Conservation (phyloP, 2,888 invertebrate genomes). For the Chalcosyrphus nemorum region DNA sequence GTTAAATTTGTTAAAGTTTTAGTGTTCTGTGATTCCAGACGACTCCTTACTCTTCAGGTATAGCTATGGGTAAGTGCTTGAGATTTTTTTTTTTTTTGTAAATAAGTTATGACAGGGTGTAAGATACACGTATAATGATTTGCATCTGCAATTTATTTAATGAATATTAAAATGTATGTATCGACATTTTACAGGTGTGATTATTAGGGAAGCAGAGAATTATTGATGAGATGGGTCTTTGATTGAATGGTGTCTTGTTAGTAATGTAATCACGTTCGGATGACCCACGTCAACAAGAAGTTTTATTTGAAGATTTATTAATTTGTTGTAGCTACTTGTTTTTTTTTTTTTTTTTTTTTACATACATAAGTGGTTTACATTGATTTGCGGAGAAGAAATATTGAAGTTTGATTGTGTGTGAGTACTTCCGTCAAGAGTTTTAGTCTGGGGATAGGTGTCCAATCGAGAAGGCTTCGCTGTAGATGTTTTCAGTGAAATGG, state of each 20-base stretch:
- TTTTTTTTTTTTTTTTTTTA: no score
- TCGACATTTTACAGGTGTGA: conserved; percentile 30
- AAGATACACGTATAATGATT: conserved; percentile 31
- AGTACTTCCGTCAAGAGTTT: no score
- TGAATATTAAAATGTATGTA: conserved; percentile 43
- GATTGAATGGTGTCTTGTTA: not conserved
- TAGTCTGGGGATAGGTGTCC: no score
- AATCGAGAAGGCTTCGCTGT: no score
- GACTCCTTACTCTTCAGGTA: not conserved
- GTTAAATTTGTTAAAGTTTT: not conserved
- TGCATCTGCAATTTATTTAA: conserved; percentile 50
- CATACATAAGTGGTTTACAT: not conserved
- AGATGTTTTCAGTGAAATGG: no score
- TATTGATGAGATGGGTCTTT: conserved; percentile 30
- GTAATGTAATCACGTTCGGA: conserved; percentile 34
- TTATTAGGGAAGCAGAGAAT: conserved; percentile 28
- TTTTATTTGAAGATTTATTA: conserved; percentile 20
- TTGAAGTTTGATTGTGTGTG: no score
- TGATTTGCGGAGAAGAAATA: no score
- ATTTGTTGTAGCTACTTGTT: not conserved
- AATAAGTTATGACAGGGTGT: conserved; percentile 19
- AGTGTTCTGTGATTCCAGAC: not conserved
- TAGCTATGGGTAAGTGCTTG: not conserved
- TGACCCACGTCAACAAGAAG: conserved; percentile 32
- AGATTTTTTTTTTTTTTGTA: conserved; percentile 2